Base-by-base conservation (phyloP, 2,888 invertebrate species). In the Amiota communis region DNA sequence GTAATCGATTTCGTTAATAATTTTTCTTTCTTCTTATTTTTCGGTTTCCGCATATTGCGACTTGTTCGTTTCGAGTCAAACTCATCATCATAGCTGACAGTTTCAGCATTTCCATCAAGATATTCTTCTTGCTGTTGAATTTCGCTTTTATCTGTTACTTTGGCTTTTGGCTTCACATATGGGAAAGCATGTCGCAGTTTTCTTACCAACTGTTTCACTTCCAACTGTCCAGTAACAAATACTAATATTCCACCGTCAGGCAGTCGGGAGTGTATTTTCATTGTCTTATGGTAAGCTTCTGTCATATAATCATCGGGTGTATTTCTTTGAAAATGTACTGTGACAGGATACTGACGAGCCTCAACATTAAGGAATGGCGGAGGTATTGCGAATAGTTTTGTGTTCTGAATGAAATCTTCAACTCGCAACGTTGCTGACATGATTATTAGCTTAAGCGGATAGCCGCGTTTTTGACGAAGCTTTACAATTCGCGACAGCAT, bases 371-470 rank as follows among this genome's bases (percentile, higher is more conserved):
- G 92, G 65, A 99, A 93, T 0, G 98, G 98, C 0, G 99, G 99
- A 9, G 95, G 92, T 12, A 89, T 88, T 85, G 94, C 96, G 88
- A 99, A 99, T 13, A 99, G 90, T 70, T 92, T 91, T 0, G 89
- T 87, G 88, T 99, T 98, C 64, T 93, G 93, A 0, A 96, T 94
- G 83, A 99, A 99, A 88, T 99, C 99, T 81, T 96, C 95, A 0
- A 98, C 92, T 72, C 97, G 91, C 70, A 99, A 90, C 0, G 99
- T 99, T 0, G 99, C 99, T 0, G 99, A 99, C 99, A 99, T 99
- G 48, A 99, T 94, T 17, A 99, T 94, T 8, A 99, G 90, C 87
- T 98, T 96, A 8, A 99, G 89, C 0, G 98, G 97, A 83, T 93
- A 93, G 0, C 92, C 93, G 71, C 93, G 91, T 87, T 97, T 97